Evolutionary conservation across 2,888 invertebrate species (phyloP).

Genomic region (Parnassius orleans): DNA sequence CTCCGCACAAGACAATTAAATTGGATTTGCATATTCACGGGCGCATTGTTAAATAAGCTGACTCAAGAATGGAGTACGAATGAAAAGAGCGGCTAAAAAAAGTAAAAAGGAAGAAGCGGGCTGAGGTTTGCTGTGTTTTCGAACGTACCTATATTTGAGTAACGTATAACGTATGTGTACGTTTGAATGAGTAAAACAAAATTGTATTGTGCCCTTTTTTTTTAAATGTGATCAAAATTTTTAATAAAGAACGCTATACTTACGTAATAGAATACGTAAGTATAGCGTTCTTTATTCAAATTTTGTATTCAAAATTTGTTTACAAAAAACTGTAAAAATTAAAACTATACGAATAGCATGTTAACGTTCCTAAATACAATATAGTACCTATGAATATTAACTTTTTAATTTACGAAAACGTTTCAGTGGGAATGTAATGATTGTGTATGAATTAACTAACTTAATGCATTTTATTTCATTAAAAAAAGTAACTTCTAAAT

Average conservation of each 20-base stretch:
- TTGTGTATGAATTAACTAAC: too few species aligned
- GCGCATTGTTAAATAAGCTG: slow-evolving; percentile 42
- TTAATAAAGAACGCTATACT: too few species aligned
- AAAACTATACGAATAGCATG: too few species aligned
- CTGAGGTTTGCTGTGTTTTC: slow-evolving; percentile 48
- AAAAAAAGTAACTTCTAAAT: not conserved
- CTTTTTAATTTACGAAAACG: too few species aligned
- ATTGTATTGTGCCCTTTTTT: slow-evolving; percentile 11
- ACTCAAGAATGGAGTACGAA: slow-evolving; percentile 51
- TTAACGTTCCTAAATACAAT: too few species aligned
- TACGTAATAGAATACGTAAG: too few species aligned
- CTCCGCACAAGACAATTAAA: slow-evolving; percentile 59
- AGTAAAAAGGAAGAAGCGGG: slow-evolving; percentile 36
- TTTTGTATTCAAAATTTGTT: not conserved
- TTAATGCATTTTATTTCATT: too few species aligned
- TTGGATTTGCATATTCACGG: slow-evolving; percentile 71
- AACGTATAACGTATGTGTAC: slow-evolving; percentile 60
- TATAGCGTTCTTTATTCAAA: too few species aligned
- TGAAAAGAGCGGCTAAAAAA: slow-evolving; percentile 52
- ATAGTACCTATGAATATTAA: too few species aligned
- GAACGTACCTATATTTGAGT: slow-evolving; percentile 73
- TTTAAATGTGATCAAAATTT: not conserved
- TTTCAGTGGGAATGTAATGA: too few species aligned
- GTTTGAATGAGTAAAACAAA: slow-evolving; percentile 51
- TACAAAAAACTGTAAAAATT: too few species aligned